Evolutionary conservation across 2,113 vertebrate genomes (phyloP), one percentile per base, ranked within the genome.

Genomic region (Catharus minimus): DNA sequence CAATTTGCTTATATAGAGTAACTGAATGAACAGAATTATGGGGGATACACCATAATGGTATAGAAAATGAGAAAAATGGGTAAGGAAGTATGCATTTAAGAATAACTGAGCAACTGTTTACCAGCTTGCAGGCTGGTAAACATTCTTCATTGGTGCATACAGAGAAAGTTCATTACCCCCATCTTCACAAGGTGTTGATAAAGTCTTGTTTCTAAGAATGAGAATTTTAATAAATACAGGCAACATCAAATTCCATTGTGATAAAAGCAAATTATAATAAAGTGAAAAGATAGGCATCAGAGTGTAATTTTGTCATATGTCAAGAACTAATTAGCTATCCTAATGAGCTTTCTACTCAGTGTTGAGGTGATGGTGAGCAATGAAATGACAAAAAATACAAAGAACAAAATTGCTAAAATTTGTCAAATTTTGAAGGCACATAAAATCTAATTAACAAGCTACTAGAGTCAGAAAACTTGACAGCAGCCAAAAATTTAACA

Each of bases 311-410:
- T 58, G 56, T 91, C 74, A 44, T 33, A 86, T 72, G 61, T 93
- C 77, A 90, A 89, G 73, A 93, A 83, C 49, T 86, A 94, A 94
- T 78, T 92, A 92, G 46, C 30, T 90, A 75, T 50, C 38, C 41
- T 81, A 90, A 86, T 62, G 28, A 86, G 82, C 52, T 71, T 57
- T 86, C 60, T 78, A 90, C 28, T 95, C 74, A 87, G 50, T 46
- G 28, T 61, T 79, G 88, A 94, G 61, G 57, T 90, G 73, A 92
- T 27, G 20, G 30, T 73, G 71, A 95, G 64, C 71, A 90, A 91
- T 46, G 57, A 86, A 91, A 89, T 77, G 47, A 85, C 52, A 92
- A 80, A 88, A 92, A 83, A 38, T 81, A 91, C 28, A 26, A 88
- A 78, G 60, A n/a, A 95, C 44, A 84, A 88, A 84, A 88, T 75